Base-by-base conservation (phyloP, 2,888 invertebrate species). In the Geotrupes spiniger region DNA sequence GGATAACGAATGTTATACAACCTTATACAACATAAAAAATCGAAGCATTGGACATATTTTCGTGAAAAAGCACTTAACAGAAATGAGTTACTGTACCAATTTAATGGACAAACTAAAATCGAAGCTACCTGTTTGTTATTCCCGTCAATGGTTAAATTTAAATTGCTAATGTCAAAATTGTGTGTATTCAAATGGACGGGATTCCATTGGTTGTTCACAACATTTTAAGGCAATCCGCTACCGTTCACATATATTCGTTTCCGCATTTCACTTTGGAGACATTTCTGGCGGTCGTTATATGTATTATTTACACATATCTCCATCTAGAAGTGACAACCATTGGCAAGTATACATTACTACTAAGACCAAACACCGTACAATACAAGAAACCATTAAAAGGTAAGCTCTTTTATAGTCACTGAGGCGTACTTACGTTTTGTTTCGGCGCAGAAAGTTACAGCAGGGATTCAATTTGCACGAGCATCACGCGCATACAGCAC, bases 231-330 rank as follows among this genome's bases (percentile, higher is more conserved):
- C 64, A 64, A 46, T 61, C 62, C 26, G 56, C 66, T 9, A 58
- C 62, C n/a, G 60, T 68, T 29, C 64, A 64, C 37, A 59, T 69
- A 16, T 59, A 65, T 43, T 68, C 68, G 6, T 60, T 60, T 44
- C 68, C 69, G 2, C 55, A 62, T 52, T 69, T 68, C 52, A 58
- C 65, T 11, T 57, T 68, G 36, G 69, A 69, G 60, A 58, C 59
- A 4, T 58, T 68, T 21, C 38, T 66, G 37, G 58, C 64, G 3
- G 25, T 56, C 10, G 52, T 63, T 25, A 57, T 68, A 38, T 63
- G 65, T 43, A 52, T 63, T 2, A 54, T 63, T 9, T 65, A 68
- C 43, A 37, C 58, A 37, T 55, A 64, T 15, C 51, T 68, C 16
- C 60, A 65, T 25, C 53, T 63, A 42, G 66, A 69, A 53, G 54